Conservation (phyloP, 1,140 invertebrate species). For the Tetramorium simillimum region DNA sequence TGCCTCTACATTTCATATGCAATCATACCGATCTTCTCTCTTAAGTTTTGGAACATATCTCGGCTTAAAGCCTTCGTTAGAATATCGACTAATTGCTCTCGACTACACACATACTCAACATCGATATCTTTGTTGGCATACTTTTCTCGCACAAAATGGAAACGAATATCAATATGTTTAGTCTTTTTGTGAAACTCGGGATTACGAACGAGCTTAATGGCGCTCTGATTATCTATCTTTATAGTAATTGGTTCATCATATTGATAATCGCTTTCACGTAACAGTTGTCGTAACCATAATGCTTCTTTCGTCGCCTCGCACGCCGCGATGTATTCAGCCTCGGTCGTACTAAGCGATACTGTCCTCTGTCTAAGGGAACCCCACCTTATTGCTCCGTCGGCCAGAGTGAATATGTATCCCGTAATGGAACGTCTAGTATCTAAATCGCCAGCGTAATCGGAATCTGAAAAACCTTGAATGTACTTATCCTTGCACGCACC, state of each 20-base stretch:
- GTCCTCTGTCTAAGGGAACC: neutral
- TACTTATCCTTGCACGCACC: neutral
- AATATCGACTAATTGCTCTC: neutral
- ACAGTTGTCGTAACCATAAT: neutral
- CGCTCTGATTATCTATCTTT: conserved; percentile 9
- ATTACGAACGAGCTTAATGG: neutral
- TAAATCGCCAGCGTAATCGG: neutral
- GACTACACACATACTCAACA: neutral
- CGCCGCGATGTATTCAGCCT: neutral
- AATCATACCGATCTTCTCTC: neutral
- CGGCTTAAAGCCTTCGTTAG: neutral
- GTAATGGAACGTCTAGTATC: neutral
- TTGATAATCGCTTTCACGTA: neutral
- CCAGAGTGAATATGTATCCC: neutral
- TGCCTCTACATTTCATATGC: neutral
- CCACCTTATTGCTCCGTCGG: neutral
- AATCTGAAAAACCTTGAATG: neutral
- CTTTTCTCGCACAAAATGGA: neutral
- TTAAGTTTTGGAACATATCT: neutral
- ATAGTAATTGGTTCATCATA: neutral
- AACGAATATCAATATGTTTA: neutral
- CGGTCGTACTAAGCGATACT: neutral
- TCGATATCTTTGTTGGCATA: neutral
- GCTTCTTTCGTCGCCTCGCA: neutral
- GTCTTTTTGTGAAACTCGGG: neutral